Conservation (phyloP, 2,797 vertebrate species). For the Columba guinea region DNA sequence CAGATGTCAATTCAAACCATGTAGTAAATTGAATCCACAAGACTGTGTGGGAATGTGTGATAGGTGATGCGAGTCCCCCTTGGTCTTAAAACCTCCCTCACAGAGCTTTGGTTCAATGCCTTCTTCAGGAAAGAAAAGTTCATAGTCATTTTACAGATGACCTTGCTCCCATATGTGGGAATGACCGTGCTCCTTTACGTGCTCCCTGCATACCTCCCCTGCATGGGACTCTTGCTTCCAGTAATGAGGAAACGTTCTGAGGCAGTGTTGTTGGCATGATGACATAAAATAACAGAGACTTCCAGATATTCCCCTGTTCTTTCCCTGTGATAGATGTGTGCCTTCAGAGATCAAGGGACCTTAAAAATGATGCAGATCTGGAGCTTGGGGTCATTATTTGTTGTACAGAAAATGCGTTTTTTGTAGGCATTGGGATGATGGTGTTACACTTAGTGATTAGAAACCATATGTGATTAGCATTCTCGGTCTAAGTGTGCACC, state of each 20-base stretch:
- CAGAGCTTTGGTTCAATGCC: background rate
- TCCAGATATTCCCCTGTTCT: background rate
- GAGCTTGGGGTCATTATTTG: background rate
- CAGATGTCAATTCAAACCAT: background rate
- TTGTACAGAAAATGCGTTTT: background rate
- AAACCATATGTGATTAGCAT: background rate
- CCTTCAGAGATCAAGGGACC: conserved; percentile 25
- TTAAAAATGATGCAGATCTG: background rate
- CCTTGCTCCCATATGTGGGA: background rate
- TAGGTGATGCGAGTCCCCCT: background rate
- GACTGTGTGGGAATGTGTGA: background rate
- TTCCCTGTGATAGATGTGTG: background rate
- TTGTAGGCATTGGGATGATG: background rate
- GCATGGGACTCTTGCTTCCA: background rate
- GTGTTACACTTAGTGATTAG: background rate
- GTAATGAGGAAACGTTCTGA: conserved; percentile 27
- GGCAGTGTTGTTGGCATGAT: background rate
- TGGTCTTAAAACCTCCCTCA: background rate
- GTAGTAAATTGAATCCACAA: background rate
- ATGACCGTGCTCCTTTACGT: background rate
- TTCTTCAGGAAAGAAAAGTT: background rate
- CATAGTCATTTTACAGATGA: background rate
- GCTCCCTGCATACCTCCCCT: background rate
- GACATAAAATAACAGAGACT: background rate
- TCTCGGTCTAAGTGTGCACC: background rate